These are phyloP conservation scores for Ectemnius cavifrons DNA, from an alignment of 2,888 invertebrate species.

Conservation along the genomic window DNA sequence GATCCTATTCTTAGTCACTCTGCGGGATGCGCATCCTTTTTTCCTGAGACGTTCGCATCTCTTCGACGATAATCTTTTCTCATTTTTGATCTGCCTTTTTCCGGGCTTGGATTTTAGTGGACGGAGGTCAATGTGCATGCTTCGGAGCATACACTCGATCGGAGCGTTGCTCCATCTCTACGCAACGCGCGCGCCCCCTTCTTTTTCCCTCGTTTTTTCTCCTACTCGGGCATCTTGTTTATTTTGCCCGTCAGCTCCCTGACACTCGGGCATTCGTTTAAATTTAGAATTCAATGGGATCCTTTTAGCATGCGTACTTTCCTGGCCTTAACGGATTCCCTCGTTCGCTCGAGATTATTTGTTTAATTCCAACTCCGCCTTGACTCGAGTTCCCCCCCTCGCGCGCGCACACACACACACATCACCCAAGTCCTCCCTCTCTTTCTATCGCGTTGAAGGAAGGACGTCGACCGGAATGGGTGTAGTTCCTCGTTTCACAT, in stretches of 20 bases:
- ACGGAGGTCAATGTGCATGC: neutral
- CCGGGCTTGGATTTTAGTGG: neutral
- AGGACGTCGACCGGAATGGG: too few species aligned
- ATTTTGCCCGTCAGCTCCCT: constrained; percentile 75
- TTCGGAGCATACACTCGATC: neutral
- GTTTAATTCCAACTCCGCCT: constrained; percentile 73
- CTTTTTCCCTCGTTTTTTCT: constrained; percentile 35
- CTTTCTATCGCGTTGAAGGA: constrained; percentile 7
- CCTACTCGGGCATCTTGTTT: constrained; percentile 72
- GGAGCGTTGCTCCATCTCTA: constrained; percentile 25
- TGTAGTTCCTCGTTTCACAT: too few species aligned
- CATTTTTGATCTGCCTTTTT: neutral
- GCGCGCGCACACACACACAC: neutral
- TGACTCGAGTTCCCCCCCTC: constrained; percentile 50
- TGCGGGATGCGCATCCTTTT: constrained; percentile 17
- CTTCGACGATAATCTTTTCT: neutral
- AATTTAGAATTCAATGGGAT: constrained; percentile 79
- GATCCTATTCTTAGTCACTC: neutral
- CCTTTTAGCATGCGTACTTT: constrained; percentile 75
- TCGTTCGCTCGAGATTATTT: constrained; percentile 71
- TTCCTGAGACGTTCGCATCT: neutral
- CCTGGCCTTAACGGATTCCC: constrained; percentile 72
- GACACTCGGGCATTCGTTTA: constrained; percentile 76
- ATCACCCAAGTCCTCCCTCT: constrained; percentile 8
- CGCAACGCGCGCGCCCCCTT: neutral